Evolutionary conservation across 2,888 invertebrate species (phyloP), one percentile per base, ranked within the genome.

Genomic region (Epistrophe eligans): DNA sequence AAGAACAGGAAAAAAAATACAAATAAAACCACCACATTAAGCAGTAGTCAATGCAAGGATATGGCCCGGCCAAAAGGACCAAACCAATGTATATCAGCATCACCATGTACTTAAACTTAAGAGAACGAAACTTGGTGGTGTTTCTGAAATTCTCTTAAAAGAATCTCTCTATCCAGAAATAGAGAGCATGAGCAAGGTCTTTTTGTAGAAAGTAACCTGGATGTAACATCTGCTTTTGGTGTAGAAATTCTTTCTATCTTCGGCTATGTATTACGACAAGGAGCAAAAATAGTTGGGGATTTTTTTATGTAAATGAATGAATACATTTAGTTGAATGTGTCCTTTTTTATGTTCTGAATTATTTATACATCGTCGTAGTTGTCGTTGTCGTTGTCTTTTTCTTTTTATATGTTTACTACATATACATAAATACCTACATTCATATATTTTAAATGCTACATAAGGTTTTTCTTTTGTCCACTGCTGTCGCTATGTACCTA

Each of bases 271-370:
- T 13, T 45, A 70, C 48, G 55, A 24, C 48, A 64, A 50, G 57
- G 28, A 50, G 35, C 40, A 32, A 11, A 40, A 28, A 58, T 62
- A 79, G 73, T 79, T 64, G 50, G 77, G 73, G 62, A n/a, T n/a
- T n/a, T 17, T 60, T 77, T 79, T 87, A 87, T 87, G 87, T 87
- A 87, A 87, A 87, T 87, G 79, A 82, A 57, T 70, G 73, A 58
- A 85, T 77, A 77, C 70, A 81, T 82, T 79, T 9, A 71, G 79
- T 79, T 72, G 82, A 64, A 83, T 83, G 15, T 87, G 87, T 87
- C 82, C 76, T 87, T 85, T n/a, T 87, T 82, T 82, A 83, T 87
- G 66, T 76, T 82, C 76, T 82, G 87, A 79, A 87, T 87, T 87
- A 87, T 87, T 87, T 87, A 83, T 60, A 82, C 74, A 79, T 79